Percentiles rank a stretch among this genome's conserved stretches.
These are phyloP conservation scores for Clitarchus hookeri DNA, from an alignment of 2,888 invertebrate species.

Conservation along the genomic window DNA sequence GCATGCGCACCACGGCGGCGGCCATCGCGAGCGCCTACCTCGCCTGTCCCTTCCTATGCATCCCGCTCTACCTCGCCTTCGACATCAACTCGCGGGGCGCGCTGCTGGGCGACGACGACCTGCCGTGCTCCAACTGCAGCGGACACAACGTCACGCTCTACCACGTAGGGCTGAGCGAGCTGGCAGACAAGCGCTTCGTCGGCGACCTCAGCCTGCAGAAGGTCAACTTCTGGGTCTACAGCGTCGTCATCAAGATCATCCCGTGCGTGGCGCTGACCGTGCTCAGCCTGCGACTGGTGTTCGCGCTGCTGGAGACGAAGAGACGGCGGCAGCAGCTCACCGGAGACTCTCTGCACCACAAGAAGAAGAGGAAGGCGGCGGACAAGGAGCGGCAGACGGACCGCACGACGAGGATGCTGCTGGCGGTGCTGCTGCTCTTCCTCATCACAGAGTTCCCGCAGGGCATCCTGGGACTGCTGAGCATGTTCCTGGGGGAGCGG, in stretches of 20 bases:
- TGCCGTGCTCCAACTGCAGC: slow-evolving; percentile 62
- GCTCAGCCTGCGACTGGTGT: slow-evolving; percentile 75
- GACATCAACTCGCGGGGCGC: slow-evolving; percentile 59
- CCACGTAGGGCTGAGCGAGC: slow-evolving; percentile 68
- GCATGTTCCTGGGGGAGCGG: slow-evolving; percentile 73
- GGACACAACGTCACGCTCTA: slow-evolving; percentile 60
- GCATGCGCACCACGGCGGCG: slow-evolving; percentile 74
- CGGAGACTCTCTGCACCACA: slow-evolving; percentile 58
- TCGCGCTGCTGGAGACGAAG: slow-evolving; percentile 79
- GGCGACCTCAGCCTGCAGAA: slow-evolving; percentile 56
- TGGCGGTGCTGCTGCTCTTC: slow-evolving; percentile 85
- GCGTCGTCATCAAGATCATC: slow-evolving; percentile 88
- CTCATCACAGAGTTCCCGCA: slow-evolving; percentile 89
- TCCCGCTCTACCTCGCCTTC: slow-evolving; percentile 83
- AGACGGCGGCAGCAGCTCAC: slow-evolving; percentile 70
- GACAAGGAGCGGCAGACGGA: slow-evolving; percentile 71
- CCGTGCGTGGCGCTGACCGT: slow-evolving; percentile 88
- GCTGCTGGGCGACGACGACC: slow-evolving; percentile 46
- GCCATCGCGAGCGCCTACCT: slow-evolving; percentile 80
- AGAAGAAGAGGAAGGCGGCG: slow-evolving; percentile 50
- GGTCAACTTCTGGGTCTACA: slow-evolving; percentile 89
- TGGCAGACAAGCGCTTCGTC: slow-evolving; percentile 54
- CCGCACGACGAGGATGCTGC: slow-evolving; percentile 85
- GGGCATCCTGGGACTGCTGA: slow-evolving; percentile 71
- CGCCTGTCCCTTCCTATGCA: slow-evolving; percentile 80